Base-by-base conservation (phyloP, 2,888 invertebrate species). In the Thecocarcelia acutangulata region DNA sequence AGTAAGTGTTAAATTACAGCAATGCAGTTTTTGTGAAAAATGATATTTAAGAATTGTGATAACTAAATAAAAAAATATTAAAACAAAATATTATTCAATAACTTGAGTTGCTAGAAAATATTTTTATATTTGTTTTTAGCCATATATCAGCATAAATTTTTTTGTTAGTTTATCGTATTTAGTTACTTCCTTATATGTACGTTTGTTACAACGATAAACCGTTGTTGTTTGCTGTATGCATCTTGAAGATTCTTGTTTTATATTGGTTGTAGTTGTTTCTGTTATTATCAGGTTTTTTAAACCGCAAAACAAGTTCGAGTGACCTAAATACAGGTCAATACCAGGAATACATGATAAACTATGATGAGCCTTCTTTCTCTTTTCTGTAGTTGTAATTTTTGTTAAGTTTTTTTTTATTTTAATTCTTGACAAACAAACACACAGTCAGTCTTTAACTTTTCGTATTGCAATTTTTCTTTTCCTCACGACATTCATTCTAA, bases 321-420 rank as follows among this genome's bases (percentile, higher is more conserved):
- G 88, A 88, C 88, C 88, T 85, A 87, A 88, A 87, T 88, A 86
- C 86, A 87, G 88, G 88, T 88, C 88, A 88, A 87, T 87, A 87
- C 85, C 87, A 87, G 87, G 86, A 86, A 86, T 86, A 85, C 83
- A 83, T 80, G 82, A 83, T 75, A 82, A 79, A 79, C 83, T 73
- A 83, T 80, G 78, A 83, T 80, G 69, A 69, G 79, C 80, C 69
- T 83, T 75, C 78, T 74, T 73, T 82, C 74, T 78, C 52, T 82
- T 52, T 52, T 63, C 52, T 66, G 44, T 59, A 15, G 9, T 52
- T 78, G 66, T 17, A 59, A 42, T 19, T 69, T 66, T 66, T 9
- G 11, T 58, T 64, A 12, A 46, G 24, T 21, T 33, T 63, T 52
- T 59, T 44, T 52, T 24, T 68, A 54, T 68, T 54, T 68, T 68